Base-by-base conservation (phyloP, 2,888 invertebrate genomes). In the Hypsopygia costalis region DNA sequence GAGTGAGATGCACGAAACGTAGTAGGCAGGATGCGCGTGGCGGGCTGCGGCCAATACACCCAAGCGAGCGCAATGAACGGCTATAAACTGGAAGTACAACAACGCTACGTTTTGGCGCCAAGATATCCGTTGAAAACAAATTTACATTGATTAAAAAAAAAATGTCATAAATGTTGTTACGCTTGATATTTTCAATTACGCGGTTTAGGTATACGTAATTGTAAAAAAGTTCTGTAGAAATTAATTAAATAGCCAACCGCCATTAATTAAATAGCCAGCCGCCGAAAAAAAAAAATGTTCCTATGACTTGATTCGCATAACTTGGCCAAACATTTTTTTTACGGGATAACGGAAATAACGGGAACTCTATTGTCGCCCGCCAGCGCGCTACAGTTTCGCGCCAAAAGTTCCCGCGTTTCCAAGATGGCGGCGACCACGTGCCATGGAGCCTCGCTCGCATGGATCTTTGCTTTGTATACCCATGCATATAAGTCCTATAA, bases 21-120 rank as follows among this genome's bases (percentile, higher is more conserved):
- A 80, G 81, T 75, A 81, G 77, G 79, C 87, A 86, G 86, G 86
- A 86, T 85, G 83, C 81, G 82, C 81, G 80, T 80, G 77, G 79
- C 77, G 73, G 68, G 68, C 64, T 67, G 73, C 82, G 86, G 87
- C 73, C 88, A 85, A 88, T 87, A 87, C 88, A 82, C 88, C 79
- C 86, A 68, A 68, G 70, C 73, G 81, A 62, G 87, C 86, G 83
- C 87, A 87, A 81, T 87, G 87, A 86, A 87, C 87, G 83, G 60
- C 77, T 76, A 79, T 79, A 77, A 74, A 64, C 72, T 81, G 65
- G 75, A 78, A 76, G 71, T 73, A 76, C 71, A 74, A 76, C 71
- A 74, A 68, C 62, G 71, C 72, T 67, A 69, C 71, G 68, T 82
- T 86, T 87, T 87, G 87, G 86, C 87, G 87, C 85, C 85, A 86